A percentile compares a stretch with the other conserved stretches of the same genome.
phyloP scores from a whole-genome alignment of 2,888 invertebrate genomes.

The Chymomyza caudatula region DNA sequence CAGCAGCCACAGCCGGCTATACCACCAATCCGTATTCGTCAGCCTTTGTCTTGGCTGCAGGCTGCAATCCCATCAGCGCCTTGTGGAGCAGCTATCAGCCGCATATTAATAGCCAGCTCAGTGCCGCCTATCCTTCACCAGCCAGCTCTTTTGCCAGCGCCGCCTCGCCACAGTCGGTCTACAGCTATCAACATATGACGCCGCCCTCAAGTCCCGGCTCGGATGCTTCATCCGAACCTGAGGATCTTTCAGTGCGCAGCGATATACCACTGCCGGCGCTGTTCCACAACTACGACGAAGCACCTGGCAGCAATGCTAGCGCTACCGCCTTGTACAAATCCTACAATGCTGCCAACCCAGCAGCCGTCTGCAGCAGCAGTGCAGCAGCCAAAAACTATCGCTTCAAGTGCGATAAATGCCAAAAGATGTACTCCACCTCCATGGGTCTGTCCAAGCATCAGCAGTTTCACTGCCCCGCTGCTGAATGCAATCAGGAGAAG shows the following conservation, averaged over 20 bases:
- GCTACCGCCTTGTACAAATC: conserved; percentile 22
- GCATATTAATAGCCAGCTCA: conserved; percentile 34
- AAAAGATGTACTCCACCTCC: conserved; percentile 96
- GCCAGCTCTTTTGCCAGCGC: conserved; percentile 51
- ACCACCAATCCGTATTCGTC: conserved; percentile 69
- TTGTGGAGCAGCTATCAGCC: conserved; percentile 71
- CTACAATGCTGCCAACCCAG: conserved; percentile 7
- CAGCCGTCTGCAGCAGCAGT: not conserved
- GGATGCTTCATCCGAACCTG: conserved; percentile 71
- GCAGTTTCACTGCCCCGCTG: conserved; percentile 95
- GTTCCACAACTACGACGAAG: conserved; percentile 69
- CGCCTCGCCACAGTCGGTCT: conserved; percentile 57
- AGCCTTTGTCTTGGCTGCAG: conserved; percentile 71
- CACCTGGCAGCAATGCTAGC: conserved; percentile 45
- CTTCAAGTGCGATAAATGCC: conserved; percentile 94
- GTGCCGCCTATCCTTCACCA: conserved; percentile 58
- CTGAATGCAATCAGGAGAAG: conserved; percentile 88
- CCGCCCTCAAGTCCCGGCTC: conserved; percentile 75
- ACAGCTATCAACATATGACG: conserved; percentile 70
- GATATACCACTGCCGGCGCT: conserved; percentile 76
- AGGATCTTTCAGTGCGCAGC: conserved; percentile 75
- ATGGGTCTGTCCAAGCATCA: conserved; percentile 96
- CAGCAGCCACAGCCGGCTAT: conserved; percentile 60
- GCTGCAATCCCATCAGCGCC: conserved; percentile 70
- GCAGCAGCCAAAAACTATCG: conserved; percentile 78